Evolutionary conservation across 2,113 vertebrate species (phyloP).

Genomic region (Gracilinanus agilis): DNA sequence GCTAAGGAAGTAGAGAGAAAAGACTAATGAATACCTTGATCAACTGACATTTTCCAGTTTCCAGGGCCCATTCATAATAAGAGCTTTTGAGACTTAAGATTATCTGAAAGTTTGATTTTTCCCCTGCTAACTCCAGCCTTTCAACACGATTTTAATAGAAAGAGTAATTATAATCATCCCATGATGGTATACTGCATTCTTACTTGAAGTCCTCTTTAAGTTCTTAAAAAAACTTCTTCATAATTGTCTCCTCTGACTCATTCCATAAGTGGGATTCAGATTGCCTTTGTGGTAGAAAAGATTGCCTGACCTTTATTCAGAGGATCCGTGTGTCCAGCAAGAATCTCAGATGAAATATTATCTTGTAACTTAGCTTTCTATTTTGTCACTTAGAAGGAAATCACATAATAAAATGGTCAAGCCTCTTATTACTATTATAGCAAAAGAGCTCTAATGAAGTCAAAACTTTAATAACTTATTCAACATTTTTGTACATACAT

Average conservation of each 20-base stretch:
- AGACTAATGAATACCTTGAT: neutral
- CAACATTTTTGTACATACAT: neutral
- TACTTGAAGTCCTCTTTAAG: constrained; percentile 74
- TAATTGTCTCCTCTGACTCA: constrained; percentile 53
- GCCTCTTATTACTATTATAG: constrained; percentile 67
- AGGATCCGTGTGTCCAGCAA: constrained; percentile 59
- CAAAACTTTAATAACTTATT: constrained; percentile 73
- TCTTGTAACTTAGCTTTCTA: constrained; percentile 77
- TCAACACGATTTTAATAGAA: constrained; percentile 60
- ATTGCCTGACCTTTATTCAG: constrained; percentile 79
- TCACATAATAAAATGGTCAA: constrained; percentile 56
- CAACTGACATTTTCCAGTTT: neutral
- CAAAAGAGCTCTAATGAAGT: constrained; percentile 57
- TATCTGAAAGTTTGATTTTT: constrained; percentile 21
- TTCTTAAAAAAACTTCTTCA: constrained; percentile 75
- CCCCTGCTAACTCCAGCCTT: constrained; percentile 21
- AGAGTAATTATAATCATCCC: constrained; percentile 74
- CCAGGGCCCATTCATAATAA: neutral
- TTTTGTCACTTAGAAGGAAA: constrained; percentile 75
- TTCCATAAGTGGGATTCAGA: constrained; percentile 70
- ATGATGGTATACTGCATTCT: constrained; percentile 62
- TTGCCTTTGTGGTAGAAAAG: constrained; percentile 72
- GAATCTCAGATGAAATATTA: constrained; percentile 63
- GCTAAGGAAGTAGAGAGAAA: neutral
- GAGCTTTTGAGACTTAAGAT: neutral